Evolutionary conservation across 2,113 vertebrate genomes (phyloP), one percentile per base, ranked within the genome.

Genomic region (Solea senegalensis): DNA sequence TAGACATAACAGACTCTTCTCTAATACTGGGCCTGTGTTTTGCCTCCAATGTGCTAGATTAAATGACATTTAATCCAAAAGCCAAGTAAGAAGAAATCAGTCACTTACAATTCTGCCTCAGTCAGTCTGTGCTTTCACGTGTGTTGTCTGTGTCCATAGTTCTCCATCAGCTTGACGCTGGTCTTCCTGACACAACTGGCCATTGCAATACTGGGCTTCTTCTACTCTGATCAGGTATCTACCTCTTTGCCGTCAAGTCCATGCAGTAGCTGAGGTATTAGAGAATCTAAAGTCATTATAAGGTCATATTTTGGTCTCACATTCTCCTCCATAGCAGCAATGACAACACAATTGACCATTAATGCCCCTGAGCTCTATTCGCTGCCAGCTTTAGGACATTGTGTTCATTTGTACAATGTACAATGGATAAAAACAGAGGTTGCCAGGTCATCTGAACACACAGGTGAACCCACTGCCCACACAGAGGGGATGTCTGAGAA

Each of bases 191-290:
- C 70, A 39, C 94, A 93, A 73, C 74, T 94, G 78, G 88, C 76
- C 50, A 91, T 94, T 27, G 92, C 92, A 13, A 71, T 94, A 13
- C 75, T 95, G 80, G 91, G 92, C 28, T 94, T 95, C 82, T 91
- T 94, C 72, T 93, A 94, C 78, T 93, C 93, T 0, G 88, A 93
- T 40, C 93, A 94, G 93, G 93, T 94, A 90, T 13, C 49, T 28
- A 28, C 50, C 58, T 60, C 13, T 61, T 28, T 50, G 26, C 57
- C 26, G 21, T 21, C 21, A 21, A 21, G 21, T 34, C 28, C 57
- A 34, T 62, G 46, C n/a, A 5, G 21, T 26, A 3, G 44, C 49
- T 39, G 39, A 26, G 16, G 53, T 39, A 43, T 51, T 46, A 69
- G 21, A 21, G 21, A 21, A 21, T 16, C 44, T 0, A 41, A 61